Evolutionary conservation across 2,113 vertebrate genomes (phyloP).

Genomic region (Orycteropus afer): DNA sequence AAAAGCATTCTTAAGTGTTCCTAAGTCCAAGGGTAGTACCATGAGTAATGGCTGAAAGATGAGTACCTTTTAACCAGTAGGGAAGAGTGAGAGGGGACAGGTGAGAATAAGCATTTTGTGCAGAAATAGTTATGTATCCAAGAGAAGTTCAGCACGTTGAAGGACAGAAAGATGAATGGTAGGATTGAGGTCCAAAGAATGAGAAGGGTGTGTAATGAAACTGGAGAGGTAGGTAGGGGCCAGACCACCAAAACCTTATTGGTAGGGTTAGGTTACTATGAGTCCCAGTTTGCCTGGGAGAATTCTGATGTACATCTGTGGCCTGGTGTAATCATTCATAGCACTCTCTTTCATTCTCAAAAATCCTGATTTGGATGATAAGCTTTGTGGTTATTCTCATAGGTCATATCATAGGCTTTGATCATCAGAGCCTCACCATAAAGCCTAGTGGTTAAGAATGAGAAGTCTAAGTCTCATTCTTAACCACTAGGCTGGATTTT

Average conservation of each 20-base stretch:
- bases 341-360: neutral
- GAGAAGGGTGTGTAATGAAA: neutral
- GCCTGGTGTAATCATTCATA: neutral
- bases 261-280: neutral
- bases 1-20: neutral
- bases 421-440: conserved; percentile 30
- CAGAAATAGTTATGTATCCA: neutral
- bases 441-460: conserved; percentile 40
- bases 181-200: neutral
- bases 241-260: neutral
- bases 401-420: neutral
- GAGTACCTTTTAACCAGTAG: neutral
- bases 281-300: neutral
- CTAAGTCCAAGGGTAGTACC: no score
- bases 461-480: neutral
- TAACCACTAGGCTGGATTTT: no score
- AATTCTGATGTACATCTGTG: neutral
- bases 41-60: neutral
- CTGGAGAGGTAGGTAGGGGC: neutral
- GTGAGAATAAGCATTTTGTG: neutral
- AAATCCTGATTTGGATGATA: neutral
- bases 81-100: neutral
- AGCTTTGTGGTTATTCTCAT: neutral
- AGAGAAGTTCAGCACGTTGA: neutral
- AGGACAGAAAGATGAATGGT: neutral